Conservation (phyloP, 2,113 vertebrate genomes). For the Tragelaphus strepsiceros region DNA sequence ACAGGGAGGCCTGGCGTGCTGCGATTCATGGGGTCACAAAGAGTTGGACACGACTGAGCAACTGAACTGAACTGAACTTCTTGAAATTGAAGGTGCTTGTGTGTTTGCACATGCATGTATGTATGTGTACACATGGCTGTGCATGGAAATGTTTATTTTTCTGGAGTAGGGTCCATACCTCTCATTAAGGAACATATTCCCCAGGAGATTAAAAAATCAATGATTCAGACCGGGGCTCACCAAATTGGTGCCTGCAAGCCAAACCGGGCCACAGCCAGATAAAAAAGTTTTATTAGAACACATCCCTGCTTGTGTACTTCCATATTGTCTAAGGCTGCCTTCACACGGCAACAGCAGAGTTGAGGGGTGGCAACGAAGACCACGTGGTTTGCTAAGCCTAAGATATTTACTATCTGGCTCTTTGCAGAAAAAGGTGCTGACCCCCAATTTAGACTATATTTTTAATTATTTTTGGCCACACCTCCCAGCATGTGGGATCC, state of each 20-base stretch:
- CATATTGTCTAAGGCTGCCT: neutral
- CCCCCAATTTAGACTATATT: neutral
- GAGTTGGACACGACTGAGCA: too few relatives aligned
- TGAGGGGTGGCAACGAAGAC: neutral
- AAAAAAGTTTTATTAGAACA: neutral
- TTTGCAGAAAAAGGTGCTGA: neutral
- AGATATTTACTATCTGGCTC: neutral
- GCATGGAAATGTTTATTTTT: neutral
- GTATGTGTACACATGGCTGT: neutral
- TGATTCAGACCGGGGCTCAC: neutral
- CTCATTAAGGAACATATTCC: neutral
- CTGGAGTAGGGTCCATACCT: neutral
- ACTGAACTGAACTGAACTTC: neutral
- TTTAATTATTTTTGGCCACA: neutral
- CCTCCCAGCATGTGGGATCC: neutral
- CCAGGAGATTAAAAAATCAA: neutral
- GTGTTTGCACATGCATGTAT: neutral
- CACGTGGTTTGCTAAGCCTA: neutral
- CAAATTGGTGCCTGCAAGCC: neutral
- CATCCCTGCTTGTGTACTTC: neutral
- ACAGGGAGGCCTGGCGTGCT: too few relatives aligned
- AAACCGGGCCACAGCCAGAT: neutral
- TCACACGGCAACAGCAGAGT: rapidly evolving
- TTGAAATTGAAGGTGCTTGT: neutral
- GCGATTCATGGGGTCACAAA: too few relatives aligned